Evolutionary conservation across 2,888 invertebrate species (phyloP), one percentile per base, ranked within the genome.

Genomic region (Agonum fuliginosum): DNA sequence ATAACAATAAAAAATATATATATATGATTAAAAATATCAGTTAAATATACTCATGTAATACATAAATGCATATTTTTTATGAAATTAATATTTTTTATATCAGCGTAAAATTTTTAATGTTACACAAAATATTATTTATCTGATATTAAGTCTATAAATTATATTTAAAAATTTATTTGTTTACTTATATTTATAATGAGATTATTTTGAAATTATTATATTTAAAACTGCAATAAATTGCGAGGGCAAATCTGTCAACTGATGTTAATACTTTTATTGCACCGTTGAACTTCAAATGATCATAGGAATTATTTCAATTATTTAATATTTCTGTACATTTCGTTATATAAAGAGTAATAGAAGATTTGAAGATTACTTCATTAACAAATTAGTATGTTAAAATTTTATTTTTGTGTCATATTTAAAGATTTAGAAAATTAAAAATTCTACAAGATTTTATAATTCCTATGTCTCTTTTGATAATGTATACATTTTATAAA

Each of bases 401-500:
- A 8, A 5, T 54, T 54, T n/a, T 54, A 5, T 54, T 54, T n/a
- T 54, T 54, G 54, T 54, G 24, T n/a, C 51, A 51, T 24, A 10
- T 4, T 37, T 22, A 4, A 17, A 17, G 17, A 48, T 48, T 48
- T 20, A 48, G 20, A 48, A 48, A 48, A 48, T 48, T 8, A 37
- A 37, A 37, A 1, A 37, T 4, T 8, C n/a, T 37, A 48, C 24
- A 12, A 22, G 54, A 22, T 20, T 22, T 22, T 54, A 51, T 51
- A 54, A 54, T 54, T 54, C 54, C 54, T 27, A 54, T 54, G 54
- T 54, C 30, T 46, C 46, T 51, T n/a, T 22, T 62, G 58, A 62
- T 27, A 62, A 62, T 62, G 58, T 17, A 62, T 54, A 54, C 54
- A 54, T 54, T 54, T 54, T 54, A 54, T 54, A 54, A 54, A 54